These are phyloP conservation scores for Drosophila tristis DNA, from an alignment of 1,140 invertebrate genomes.

Conservation along the genomic window DNA sequence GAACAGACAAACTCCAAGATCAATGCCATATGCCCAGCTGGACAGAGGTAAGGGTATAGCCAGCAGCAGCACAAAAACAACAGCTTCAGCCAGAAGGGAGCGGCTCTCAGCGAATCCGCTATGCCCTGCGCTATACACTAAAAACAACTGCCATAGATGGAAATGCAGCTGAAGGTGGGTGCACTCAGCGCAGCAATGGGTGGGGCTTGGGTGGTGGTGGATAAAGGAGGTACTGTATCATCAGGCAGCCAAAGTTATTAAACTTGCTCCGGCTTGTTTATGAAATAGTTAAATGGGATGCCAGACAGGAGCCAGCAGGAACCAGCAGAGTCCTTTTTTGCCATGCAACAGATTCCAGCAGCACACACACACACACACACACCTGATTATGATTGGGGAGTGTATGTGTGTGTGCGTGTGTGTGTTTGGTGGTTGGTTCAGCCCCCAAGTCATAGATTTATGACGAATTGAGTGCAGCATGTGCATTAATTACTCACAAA, in stretches of 20 bases:
- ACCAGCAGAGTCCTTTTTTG: no score
- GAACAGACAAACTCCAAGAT: no score
- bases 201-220: background rate
- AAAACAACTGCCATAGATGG: conserved; percentile 27
- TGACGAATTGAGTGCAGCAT: conserved; percentile 36
- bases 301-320: background rate
- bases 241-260: conserved; percentile 49
- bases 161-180: conserved; percentile 20
- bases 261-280: conserved; percentile 58
- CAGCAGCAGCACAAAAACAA: background rate
- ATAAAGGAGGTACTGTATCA: background rate
- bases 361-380: conserved; percentile 5
- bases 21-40: no score
- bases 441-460: conserved; percentile 37
- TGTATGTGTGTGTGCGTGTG: background rate
- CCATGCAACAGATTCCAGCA: background rate
- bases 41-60: no score
- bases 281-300: conserved; percentile 10
- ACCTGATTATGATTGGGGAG: conserved; percentile 24
- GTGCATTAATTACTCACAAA: conserved; percentile 26
- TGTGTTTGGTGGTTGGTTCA: conserved; percentile 7
- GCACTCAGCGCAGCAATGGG: conserved; percentile 1
- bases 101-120: background rate
- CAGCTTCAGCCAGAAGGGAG: background rate
- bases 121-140: conserved; percentile 15